Conservation (phyloP, 2,113 vertebrate species). For the Thalassarche chlororhynchos region DNA sequence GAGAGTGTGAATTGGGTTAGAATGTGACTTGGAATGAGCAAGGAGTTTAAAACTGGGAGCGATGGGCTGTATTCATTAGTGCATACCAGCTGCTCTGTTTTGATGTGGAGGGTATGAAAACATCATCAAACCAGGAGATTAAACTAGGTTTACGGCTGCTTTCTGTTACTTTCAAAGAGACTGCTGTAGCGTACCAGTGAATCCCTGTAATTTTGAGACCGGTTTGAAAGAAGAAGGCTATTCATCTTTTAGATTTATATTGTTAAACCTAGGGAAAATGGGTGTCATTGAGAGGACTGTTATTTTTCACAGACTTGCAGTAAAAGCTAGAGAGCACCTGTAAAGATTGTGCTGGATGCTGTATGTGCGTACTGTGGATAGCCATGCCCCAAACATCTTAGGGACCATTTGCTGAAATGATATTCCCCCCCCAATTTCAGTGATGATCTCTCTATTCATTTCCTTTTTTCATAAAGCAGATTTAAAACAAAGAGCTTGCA, state of each 20-base stretch:
- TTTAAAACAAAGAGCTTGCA: not conserved
- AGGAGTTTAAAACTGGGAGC: not conserved
- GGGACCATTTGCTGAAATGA: not conserved
- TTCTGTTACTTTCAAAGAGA: not conserved
- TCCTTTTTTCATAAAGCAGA: not conserved
- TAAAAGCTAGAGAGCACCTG: not conserved
- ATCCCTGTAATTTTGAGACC: not conserved
- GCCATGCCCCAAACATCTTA: not conserved
- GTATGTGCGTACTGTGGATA: rapidly evolving
- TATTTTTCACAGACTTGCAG: not conserved
- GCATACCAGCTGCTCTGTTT: not conserved
- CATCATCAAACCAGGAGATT: not conserved
- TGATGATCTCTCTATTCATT: not conserved
- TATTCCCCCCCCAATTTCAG: not conserved
- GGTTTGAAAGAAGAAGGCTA: not conserved
- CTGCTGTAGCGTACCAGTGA: not conserved
- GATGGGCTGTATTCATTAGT: not conserved
- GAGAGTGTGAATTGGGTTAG: not conserved
- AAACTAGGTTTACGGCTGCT: not conserved
- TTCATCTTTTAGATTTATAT: not conserved
- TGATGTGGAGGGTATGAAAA: not conserved
- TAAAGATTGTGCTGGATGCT: not conserved
- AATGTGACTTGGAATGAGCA: not conserved
- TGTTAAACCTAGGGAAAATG: not conserved
- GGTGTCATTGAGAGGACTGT: not conserved